Base-by-base conservation (phyloP, 1,140 invertebrate genomes). In the Whitmania pigra region DNA sequence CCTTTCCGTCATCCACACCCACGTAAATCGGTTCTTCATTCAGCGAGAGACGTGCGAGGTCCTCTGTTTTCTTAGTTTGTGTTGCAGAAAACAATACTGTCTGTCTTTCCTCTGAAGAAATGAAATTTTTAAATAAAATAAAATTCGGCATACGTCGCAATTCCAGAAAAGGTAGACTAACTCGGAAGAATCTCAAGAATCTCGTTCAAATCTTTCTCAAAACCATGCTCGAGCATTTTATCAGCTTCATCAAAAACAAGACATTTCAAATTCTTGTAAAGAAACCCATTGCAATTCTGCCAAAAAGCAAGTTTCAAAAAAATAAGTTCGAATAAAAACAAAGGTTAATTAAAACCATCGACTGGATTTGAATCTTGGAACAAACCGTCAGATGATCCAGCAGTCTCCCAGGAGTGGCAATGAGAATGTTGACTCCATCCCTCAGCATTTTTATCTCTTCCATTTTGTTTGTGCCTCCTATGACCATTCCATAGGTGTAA, bases 61-160 rank as follows among this genome's bases (percentile, higher is more conserved):
- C 89, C 83, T 98, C 89, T 0, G 91, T 95, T 83, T 95, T 95
- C 76, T 90, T 87, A 0, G 93, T 94, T 78, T 94, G 90, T 29
- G 97, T 99, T 0, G 97, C 97, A 84, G 94, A 97, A 79, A 99
- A 99, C 53, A 99, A 81, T 93, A 99, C 95, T 0, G 96, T 98
- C 85, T 98, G 94, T 74, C 97, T 86, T 70, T 88, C 87, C 85
- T 94, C 93, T 96, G 79, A 67, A 85, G 85, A 76, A 72, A 97
- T 93, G 31, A 76, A 89, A 90, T 63, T 63, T 31, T 25, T 25
- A 63, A 63, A 63, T 22, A 11, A 18, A 63, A 63, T 63, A 63
- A 18, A n/a, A 18, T 22, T 63, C 20, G 22, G 15, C 22, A 63
- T 20, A 57, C 20, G 9, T 25, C 54, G 9, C 54, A 63, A 63